These are phyloP conservation scores for Caenorhabditis sp. DNA, from an alignment of 2,888 invertebrate genomes.

Conservation along the genomic window DNA sequence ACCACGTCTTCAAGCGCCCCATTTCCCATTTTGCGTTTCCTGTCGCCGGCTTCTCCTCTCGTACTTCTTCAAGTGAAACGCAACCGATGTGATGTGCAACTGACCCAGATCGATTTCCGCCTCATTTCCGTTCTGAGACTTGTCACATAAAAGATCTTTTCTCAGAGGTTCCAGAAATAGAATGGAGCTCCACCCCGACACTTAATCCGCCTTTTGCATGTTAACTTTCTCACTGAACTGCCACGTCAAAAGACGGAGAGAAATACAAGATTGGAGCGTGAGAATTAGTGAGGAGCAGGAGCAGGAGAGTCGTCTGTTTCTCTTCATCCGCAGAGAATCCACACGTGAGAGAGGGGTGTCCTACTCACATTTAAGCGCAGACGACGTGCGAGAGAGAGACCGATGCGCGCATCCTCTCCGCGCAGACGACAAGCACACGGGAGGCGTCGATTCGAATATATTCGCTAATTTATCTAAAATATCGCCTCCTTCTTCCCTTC, in stretches of 20 bases:
- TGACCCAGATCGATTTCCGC: conserved; percentile 47
- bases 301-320: conserved; percentile 2
- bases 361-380: conserved; percentile 46
- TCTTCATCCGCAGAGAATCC: too few relatives aligned
- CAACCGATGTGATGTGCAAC: conserved; percentile 9
- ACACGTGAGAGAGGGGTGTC: conserved; percentile 28
- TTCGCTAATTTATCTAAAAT: conserved; percentile 53
- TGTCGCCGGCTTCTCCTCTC: too few relatives aligned
- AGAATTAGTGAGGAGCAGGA: conserved; percentile 3
- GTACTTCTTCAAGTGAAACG: neutral
- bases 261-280: conserved; percentile 2
- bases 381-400: conserved; percentile 28
- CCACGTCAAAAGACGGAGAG: conserved; percentile 2
- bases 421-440: conserved; percentile 4
- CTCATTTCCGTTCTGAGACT: conserved; percentile 48
- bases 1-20: conserved; percentile 34
- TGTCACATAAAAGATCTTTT: conserved; percentile 20
- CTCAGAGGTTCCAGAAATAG: conserved; percentile 13
- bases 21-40: neutral
- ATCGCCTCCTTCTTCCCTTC: too few relatives aligned
- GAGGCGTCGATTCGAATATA: conserved; percentile 34
- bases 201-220: too few relatives aligned
- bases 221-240: too few relatives aligned
- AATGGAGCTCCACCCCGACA: neutral
- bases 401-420: neutral